phyloP scores from a whole-genome alignment of 2,113 vertebrate species.

The Vimba vimba region DNA sequence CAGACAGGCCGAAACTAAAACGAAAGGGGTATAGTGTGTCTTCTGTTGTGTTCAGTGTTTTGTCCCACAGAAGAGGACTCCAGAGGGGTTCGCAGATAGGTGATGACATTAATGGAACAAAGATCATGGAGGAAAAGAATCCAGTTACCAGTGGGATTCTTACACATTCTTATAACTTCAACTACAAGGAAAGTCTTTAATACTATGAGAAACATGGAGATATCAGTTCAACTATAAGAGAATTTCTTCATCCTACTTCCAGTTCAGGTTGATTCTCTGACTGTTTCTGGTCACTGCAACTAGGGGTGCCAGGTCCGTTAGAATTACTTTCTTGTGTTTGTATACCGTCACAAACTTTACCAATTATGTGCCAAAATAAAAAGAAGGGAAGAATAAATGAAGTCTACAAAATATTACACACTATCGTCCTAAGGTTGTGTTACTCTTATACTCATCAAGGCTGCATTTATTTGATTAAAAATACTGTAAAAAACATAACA shows the following conservation, averaged over 20 bases:
- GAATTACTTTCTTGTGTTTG: background rate
- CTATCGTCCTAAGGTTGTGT: background rate
- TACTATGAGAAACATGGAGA: background rate
- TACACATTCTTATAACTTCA: background rate
- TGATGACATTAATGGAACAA: background rate
- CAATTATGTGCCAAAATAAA: background rate
- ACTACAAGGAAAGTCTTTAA: background rate
- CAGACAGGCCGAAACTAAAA: conserved; percentile 41
- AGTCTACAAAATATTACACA: background rate
- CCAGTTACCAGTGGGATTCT: background rate
- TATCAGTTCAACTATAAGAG: too few species aligned
- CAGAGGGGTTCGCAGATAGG: background rate
- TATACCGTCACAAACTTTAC: background rate
- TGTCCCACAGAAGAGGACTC: conserved; percentile 3
- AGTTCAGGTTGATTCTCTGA: too few species aligned
- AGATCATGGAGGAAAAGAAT: background rate
- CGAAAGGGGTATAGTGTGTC: conserved; percentile 8
- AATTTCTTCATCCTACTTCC: background rate
- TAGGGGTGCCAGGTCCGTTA: background rate
- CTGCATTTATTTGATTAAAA: background rate
- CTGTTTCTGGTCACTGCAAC: background rate
- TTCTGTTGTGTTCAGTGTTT: conserved; percentile 6
- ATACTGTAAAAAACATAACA: too few species aligned
- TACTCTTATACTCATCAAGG: background rate
- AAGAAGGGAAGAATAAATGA: background rate